A percentile compares a stretch with the other conserved stretches of the same genome.
These are phyloP conservation scores for Phengaris alcon DNA, from an alignment of 2,888 invertebrate genomes.

Conservation along the genomic window DNA sequence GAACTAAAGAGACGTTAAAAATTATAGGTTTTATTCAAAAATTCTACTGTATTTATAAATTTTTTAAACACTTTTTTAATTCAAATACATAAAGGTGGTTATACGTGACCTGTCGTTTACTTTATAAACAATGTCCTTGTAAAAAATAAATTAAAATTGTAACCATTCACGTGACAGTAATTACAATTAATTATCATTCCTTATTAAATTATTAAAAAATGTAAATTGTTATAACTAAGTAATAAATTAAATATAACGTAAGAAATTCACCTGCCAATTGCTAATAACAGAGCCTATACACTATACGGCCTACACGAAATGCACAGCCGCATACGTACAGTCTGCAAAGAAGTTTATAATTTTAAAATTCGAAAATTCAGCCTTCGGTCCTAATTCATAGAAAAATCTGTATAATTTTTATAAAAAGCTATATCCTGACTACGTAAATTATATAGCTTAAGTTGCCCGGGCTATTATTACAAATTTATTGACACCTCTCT, in stretches of 20 bases:
- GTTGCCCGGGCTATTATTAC: too few relatives aligned
- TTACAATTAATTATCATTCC: constrained; percentile 1
- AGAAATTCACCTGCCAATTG: not conserved
- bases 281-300: not conserved
- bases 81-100: not conserved
- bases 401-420: too few relatives aligned
- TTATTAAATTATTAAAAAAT: constrained; percentile 23
- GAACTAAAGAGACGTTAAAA: not conserved
- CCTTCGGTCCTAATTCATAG: too few relatives aligned
- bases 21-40: constrained; percentile 2
- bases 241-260: constrained; percentile 3
- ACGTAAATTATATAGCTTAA: too few relatives aligned
- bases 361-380: not conserved
- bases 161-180: constrained; percentile 4
- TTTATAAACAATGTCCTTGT: not conserved
- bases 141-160: constrained; percentile 8
- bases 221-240: constrained; percentile 2
- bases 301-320: not conserved
- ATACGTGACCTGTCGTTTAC: not conserved
- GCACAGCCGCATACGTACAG: not conserved
- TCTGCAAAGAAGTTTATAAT: not conserved
- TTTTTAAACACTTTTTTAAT: not conserved
- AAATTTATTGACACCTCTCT: too few relatives aligned
- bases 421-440: too few relatives aligned
- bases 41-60: not conserved